Evolutionary conservation across 1,140 invertebrate genomes (phyloP), one percentile per base, ranked within the genome.

Genomic region (Hestina assimilis): DNA sequence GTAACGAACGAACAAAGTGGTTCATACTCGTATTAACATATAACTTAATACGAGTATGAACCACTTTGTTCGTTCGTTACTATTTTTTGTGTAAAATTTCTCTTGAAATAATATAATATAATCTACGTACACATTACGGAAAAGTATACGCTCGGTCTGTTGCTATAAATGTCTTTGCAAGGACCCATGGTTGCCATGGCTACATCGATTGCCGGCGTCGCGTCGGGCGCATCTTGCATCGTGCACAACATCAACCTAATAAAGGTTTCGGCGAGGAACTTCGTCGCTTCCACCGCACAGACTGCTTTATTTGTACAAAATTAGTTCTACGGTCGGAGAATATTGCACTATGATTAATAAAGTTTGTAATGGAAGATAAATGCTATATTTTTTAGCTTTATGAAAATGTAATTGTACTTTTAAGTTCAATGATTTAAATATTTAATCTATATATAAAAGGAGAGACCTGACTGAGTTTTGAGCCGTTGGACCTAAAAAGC

Each of bases 181-280:
- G 54, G 64, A 59, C 50, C 42, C 53, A 57, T 19, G 66, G 80
- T 83, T 80, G 64, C 71, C 72, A 81, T 80, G 77, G 78, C 62
- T 68, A 83, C 77, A 83, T 83, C 80, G 80, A 83, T 83, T 83
- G 69, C 60, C 66, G 55, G 38, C 66, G 71, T 55, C 68, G 38
- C 66, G 71, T 55, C 68, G 63, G 66, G 68, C 73, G 78, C 80
- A 83, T 83, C 76, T 79, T 81, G 80, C 76, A 80, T 45, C 52
- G 69, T 83, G 73, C 74, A 79, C 69, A 68, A 69, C 69, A 81
- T 59, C 62, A 69, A 75, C 62, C 68, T 76, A 73, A 78, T 79
- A 75, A 75, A 48, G 23, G 63, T 64, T 54, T 67, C 69, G 57
- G 47, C 4, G 6, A 31, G 40, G 14, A 50, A 24, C 33, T 59